These are phyloP conservation scores for Siderastrea siderea DNA, from an alignment of 92 coral and sea anemone genomes.

Conservation along the genomic window DNA sequence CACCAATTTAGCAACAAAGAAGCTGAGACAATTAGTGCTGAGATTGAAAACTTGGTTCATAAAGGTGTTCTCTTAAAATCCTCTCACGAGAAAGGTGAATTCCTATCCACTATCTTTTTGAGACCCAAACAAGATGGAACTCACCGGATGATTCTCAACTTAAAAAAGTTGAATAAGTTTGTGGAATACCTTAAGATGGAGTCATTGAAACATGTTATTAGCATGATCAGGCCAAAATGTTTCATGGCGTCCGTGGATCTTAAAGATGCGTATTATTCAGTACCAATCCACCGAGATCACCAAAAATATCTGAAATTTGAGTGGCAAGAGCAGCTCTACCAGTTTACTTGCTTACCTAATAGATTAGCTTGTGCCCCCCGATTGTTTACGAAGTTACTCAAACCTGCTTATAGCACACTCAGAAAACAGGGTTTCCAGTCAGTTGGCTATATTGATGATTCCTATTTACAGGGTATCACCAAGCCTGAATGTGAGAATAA, in stretches of 20 bases:
- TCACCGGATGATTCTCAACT: too few species aligned
- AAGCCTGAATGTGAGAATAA: too few species aligned
- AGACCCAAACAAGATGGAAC: background rate
- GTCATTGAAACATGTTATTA: slow-evolving; percentile 9
- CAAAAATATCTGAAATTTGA: too few species aligned
- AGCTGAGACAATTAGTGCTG: background rate
- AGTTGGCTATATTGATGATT: slow-evolving; percentile 41
- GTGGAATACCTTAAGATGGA: slow-evolving; percentile 33
- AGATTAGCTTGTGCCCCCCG: too few species aligned
- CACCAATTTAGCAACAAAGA: too few species aligned
- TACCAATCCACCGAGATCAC: background rate
- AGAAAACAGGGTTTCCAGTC: slow-evolving; percentile 52
- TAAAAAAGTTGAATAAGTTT: too few species aligned
- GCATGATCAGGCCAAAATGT: slow-evolving; percentile 19
- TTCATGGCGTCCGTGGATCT: slow-evolving; percentile 34
- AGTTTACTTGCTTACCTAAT: too few species aligned
- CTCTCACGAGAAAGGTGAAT: slow-evolving; percentile 18
- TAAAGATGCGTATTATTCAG: slow-evolving; percentile 21
- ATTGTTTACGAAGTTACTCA: too few species aligned
- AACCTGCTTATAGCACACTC: background rate
- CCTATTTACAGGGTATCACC: background rate
- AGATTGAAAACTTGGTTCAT: slow-evolving; percentile 1
- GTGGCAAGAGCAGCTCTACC: too few species aligned
- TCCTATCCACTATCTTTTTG: background rate
- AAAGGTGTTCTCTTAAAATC: background rate